Evolutionary conservation across 2,113 vertebrate genomes (phyloP), one percentile per base, ranked within the genome.

Genomic region (Canis aureus): DNA sequence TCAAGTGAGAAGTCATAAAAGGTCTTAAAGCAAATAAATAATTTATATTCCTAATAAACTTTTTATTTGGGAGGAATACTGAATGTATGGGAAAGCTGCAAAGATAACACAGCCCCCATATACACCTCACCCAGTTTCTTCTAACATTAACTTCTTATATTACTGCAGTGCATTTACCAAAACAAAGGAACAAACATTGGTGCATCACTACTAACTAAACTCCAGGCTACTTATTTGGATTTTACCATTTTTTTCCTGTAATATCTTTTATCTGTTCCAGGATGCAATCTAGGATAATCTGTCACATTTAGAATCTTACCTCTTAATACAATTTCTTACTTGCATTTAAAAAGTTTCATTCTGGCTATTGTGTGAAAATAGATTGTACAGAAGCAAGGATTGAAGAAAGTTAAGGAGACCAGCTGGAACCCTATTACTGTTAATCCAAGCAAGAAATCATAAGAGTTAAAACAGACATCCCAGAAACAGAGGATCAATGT

Each of bases 271-370:
- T 81, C 51, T 91, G 11, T 69, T 93, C 2, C 27, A 91, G 60
- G 15, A 79, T 53, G 10, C 43, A 67, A 88, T 27, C 53, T 82
- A 91, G 23, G 9, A 57, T 64, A 95, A 71, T 15, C 53, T 3
- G 43, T 8, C 73, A 20, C 8, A 59, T 29, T 91, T 84, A 84
- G 29, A 95, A 69, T 49, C 19, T 73, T 82, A 53, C 2, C 74
- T n/a, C 22, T 74, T 60, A 94, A 92, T 57, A 60, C 20, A 82
- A 81, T 49, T 93, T 94, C 89, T 69, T 15, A 85, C 22, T 87
- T 87, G 60, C 2, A 80, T 67, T 76, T 96, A 84, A 60, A 62
- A 84, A 74, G 20, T 38, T 84, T 51, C 22, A 79, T 23, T 74
- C 71, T 87, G 29, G 35, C 35, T 71, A 80, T 5, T 43, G 11